These are phyloP conservation scores for Macroramphosus scolopax DNA, from an alignment of 2,797 vertebrate genomes.

Conservation along the genomic window DNA sequence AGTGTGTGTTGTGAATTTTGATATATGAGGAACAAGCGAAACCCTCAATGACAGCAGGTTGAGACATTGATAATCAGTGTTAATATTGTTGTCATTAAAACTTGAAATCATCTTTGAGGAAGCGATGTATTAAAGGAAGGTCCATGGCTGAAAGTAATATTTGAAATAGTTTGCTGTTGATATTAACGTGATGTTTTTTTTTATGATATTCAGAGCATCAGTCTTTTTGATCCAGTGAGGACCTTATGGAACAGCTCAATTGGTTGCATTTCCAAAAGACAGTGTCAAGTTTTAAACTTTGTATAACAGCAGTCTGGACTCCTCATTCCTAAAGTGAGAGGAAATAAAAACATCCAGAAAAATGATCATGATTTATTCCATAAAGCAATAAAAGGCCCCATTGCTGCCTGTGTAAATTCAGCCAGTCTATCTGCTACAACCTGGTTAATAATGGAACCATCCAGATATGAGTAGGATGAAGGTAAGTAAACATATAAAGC, in stretches of 20 bases:
- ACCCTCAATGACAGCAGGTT: too few relatives aligned
- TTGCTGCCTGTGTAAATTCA: constrained; percentile 11
- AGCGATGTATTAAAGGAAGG: too few relatives aligned
- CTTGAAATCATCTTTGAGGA: too few relatives aligned
- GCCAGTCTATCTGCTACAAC: background rate
- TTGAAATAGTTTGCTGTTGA: too few relatives aligned
- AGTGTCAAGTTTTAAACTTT: background rate
- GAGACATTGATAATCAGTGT: too few relatives aligned
- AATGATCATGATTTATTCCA: background rate
- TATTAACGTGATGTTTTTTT: too few relatives aligned
- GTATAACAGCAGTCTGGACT: background rate
- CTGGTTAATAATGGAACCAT: background rate
- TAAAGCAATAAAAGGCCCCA: background rate
- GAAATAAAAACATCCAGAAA: background rate
- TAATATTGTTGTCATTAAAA: background rate
- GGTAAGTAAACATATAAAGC: too few relatives aligned
- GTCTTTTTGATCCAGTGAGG: constrained; percentile 23
- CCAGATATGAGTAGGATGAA: background rate
- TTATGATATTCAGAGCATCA: too few relatives aligned
- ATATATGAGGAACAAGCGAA: too few relatives aligned
- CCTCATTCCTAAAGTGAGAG: too few relatives aligned
- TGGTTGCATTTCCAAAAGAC: constrained; percentile 4
- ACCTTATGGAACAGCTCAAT: too few relatives aligned
- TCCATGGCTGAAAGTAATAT: background rate
- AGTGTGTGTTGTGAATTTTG: too few relatives aligned